Evolutionary conservation across 1,140 invertebrate genomes (phyloP).

Genomic region (Elysia chlorotica): DNA sequence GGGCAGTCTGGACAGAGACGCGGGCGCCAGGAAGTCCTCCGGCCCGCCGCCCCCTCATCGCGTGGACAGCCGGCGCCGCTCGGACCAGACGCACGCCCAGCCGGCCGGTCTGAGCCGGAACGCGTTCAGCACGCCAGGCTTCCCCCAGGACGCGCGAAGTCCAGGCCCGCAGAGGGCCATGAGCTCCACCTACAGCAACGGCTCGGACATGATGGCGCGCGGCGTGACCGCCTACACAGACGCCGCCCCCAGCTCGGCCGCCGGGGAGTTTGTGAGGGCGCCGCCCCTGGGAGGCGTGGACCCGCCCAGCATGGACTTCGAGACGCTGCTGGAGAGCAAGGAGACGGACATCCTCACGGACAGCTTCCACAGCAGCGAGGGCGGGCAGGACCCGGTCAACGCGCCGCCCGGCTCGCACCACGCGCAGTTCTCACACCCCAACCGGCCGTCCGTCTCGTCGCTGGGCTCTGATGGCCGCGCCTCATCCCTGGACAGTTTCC

Average conservation of each 20-base stretch:
- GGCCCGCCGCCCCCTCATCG: background rate
- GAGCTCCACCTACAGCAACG: background rate
- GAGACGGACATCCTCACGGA: conserved; percentile 55
- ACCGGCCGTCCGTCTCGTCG: conserved; percentile 1
- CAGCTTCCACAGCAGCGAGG: conserved; percentile 55
- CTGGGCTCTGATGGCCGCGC: conserved; percentile 5
- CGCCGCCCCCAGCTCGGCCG: too few species aligned
- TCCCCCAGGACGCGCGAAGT: background rate
- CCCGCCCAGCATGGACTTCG: conserved; percentile 58
- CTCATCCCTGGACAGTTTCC: conserved; percentile 16
- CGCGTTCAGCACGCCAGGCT: conserved; percentile 6
- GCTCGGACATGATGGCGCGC: background rate
- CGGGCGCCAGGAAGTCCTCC: background rate
- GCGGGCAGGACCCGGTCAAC: too few species aligned
- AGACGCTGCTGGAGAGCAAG: conserved; percentile 56
- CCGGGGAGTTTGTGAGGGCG: conserved; percentile 17
- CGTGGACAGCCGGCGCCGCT: too few species aligned
- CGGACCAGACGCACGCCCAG: too few species aligned
- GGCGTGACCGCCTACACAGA: background rate
- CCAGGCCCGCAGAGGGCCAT: background rate
- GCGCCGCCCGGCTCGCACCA: background rate
- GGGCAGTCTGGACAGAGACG: too few species aligned
- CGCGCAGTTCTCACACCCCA: conserved; percentile 11
- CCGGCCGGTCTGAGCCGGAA: background rate
- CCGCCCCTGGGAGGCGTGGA: conserved; percentile 39